A percentile compares a stretch with the other conserved stretches of the same genome.
Conservation (phyloP, 2,888 invertebrate species). For the Leucania comma region DNA sequence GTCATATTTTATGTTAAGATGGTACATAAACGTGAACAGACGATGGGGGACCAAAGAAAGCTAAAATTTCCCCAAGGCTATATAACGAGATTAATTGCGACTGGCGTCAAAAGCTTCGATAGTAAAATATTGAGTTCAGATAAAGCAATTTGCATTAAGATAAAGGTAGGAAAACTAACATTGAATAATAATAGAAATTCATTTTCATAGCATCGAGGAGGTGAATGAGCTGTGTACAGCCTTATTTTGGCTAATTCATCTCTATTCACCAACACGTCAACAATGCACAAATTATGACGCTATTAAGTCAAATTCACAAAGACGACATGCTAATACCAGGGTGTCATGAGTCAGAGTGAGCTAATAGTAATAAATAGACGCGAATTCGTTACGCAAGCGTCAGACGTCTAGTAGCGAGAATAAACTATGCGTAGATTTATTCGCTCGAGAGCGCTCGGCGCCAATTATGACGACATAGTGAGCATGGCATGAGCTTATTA, state of each 20-base stretch:
- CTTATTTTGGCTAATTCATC: constrained; percentile 12
- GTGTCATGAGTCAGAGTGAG: constrained; percentile 56
- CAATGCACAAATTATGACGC: constrained; percentile 49
- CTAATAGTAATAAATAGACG: constrained; percentile 61
- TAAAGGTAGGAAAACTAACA: background rate
- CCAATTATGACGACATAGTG: constrained; percentile 61
- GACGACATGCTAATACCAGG: constrained; percentile 55
- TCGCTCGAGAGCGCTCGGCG: constrained; percentile 58
- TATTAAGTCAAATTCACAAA: constrained; percentile 56
- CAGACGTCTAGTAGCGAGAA: constrained; percentile 57
- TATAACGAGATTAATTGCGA: constrained; percentile 23
- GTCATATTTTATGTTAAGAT: constrained; percentile 40
- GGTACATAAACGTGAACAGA: constrained; percentile 46
- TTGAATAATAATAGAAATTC: background rate
- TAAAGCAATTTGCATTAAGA: constrained; percentile 1
- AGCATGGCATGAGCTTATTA: constrained; percentile 41
- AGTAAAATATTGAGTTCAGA: constrained; percentile 30
- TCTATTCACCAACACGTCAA: constrained; percentile 42
- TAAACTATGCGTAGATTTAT: constrained; percentile 62
- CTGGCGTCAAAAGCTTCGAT: constrained; percentile 5
- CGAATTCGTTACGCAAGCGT: constrained; percentile 62
- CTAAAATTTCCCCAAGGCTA: constrained; percentile 42
- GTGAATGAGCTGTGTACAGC: constrained; percentile 13
- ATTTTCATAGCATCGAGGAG: constrained; percentile 8
- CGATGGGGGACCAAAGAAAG: constrained; percentile 35